Base-by-base conservation (phyloP, 2,797 vertebrate species). In the Gambelia wislizenii region DNA sequence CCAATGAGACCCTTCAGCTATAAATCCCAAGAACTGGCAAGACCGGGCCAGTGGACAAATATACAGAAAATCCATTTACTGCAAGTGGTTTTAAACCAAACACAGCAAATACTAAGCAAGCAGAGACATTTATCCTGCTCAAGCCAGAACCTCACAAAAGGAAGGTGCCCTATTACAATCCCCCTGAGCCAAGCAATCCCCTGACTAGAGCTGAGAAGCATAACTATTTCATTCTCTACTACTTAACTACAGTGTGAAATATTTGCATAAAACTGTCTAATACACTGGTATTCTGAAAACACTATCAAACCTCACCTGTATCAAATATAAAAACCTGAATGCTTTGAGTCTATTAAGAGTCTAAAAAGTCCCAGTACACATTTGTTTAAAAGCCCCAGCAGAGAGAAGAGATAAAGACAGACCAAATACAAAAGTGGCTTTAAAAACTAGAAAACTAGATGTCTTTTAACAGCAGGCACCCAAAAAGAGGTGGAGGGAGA, bases 391-490 rank as follows among this genome's bases (percentile, higher is more conserved):
- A 89, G 49, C 52, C 77, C 83, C 74, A 52, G 4, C 30, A 44
- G 70, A 56, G n/a, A 69, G 70, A 44, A 86, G 61, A 86, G 49
- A 77, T n/a, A 89, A 18, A 70, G 61, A 47, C 78, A 64, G 59
- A n/a, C 47, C 83, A 39, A 81, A 85, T 89, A 89, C 30, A 89
- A 89, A 86, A 67, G 70, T 83, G 61, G 78, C 59, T 89, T 89
- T 76, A 22, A 82, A 89, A 89, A 89, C 56, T 86, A 89, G 88
- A 85, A 89, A 89, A 85, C 36, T 84, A 74, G 78, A 81, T 76
- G 47, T 89, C 20, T 82, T 86, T n/a, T 82, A 82, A 86, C 56
- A 82, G 72, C 54, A 86, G 89, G 89, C 89, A 89, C 79, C 84
- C 78, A 77, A 89, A 82, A 49, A 56, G 49, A 44, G 59, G 36